Evolutionary conservation across 1,140 invertebrate genomes (phyloP), one percentile per base, ranked within the genome.

Genomic region (Colletes gigas): DNA sequence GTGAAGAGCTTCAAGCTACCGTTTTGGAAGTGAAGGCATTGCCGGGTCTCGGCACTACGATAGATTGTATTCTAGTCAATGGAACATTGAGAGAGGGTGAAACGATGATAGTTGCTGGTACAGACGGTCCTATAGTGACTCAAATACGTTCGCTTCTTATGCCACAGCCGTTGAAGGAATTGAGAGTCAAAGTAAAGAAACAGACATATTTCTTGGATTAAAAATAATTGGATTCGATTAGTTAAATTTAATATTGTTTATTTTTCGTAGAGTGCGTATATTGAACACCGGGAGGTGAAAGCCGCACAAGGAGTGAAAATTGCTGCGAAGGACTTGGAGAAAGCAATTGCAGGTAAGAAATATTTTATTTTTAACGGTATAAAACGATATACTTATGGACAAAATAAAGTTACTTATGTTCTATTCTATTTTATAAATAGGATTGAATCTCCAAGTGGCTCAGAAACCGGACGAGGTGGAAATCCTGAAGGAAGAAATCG

Each of bases 1-100:
- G 97, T 7, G 97, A 99, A 83, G 98, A 99, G 90, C 94, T 99
- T 57, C 97, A 99, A 90, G 98, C 98, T 21, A 99, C 98, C 12
- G 98, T 99, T n/a, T 95, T 99, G 88, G 99, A 99, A 95, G 99
- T 99, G 6, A 99, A 99, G 95, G 98, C 98, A 1, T 97, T 99
- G 88, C 96, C 98, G 55, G 99, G 99, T 65, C 94, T 99, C 77
- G 99, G 99, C 41, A 99, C 99, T 74, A 99, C 99, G 7, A 99
- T 99, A 89, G 99, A 99, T 95, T 97, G 98, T 52, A 99, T 99
- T 93, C 95, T 99, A 70, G 97, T 99, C 55, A 99, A 99, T 94
- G 99, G 99, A 17, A 96, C 95, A 19, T 93, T 99, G 44, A 94
- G 94, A 62, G 98, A 99, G 93, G 98, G 98, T 39, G 98, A 99